Conservation (phyloP, 2,888 invertebrate species). For the Lysandra coridon region DNA sequence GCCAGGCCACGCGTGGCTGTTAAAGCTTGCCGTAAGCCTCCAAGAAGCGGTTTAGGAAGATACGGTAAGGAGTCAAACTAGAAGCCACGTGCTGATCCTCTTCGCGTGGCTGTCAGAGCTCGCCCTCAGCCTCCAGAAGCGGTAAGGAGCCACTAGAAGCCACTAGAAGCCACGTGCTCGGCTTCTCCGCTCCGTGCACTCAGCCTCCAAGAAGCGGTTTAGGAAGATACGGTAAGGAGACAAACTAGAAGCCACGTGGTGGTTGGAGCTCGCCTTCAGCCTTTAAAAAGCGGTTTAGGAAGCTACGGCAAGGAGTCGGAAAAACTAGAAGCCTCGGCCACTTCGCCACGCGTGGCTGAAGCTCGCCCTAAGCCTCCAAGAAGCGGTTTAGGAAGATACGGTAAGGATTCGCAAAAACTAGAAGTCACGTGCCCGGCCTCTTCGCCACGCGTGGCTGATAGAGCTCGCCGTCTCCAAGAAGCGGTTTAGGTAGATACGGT, state of each 20-base stretch:
- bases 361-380: conserved; percentile 90
- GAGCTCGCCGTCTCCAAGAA: conserved; percentile 91
- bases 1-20: conserved; percentile 77
- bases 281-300: conserved; percentile 90
- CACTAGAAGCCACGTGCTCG: conserved; percentile 83
- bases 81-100: conserved; percentile 85
- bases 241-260: no score
- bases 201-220: conserved; percentile 90
- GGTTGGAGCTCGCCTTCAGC: conserved; percentile 90
- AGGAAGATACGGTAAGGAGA: conserved; percentile 87
- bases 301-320: conserved; percentile 84
- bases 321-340: conserved; percentile 82
- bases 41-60: conserved; percentile 91
- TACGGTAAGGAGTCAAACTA: conserved; percentile 82
- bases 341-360: conserved; percentile 77
- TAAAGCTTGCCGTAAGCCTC: conserved; percentile 91
- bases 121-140: conserved; percentile 90
- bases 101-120: conserved; percentile 86
- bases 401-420: conserved; percentile 69
- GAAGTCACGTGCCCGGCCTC: conserved; percentile 85
- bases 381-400: conserved; percentile 92
- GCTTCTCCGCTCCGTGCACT: conserved; percentile 73
- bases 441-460: conserved; percentile 81
- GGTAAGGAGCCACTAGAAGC: conserved; percentile 78
- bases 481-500: conserved; percentile 92